Evolutionary conservation across 2,888 invertebrate genomes (phyloP).

Genomic region (Drosophila stalkeri): DNA sequence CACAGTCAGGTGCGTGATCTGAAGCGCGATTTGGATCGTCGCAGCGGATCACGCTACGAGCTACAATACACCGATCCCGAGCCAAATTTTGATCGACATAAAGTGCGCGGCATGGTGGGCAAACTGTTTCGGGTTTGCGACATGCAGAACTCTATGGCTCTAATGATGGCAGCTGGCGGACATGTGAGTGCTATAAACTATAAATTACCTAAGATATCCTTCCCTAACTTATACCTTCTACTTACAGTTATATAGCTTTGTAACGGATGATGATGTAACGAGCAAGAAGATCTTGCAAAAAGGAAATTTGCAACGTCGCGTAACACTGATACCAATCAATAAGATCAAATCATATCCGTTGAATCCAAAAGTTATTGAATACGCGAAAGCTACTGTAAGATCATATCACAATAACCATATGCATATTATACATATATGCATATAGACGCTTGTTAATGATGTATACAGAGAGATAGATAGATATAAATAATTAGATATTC

Average conservation of each 20-base stretch:
- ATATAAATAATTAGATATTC: too few relatives aligned
- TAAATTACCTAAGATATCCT: background rate
- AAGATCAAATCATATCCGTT: slow-evolving; percentile 90
- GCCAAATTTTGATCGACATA: slow-evolving; percentile 88
- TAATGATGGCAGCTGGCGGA: slow-evolving; percentile 94
- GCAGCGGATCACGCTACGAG: slow-evolving; percentile 82
- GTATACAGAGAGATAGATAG: too few relatives aligned
- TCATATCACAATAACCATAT: background rate
- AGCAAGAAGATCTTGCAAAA: slow-evolving; percentile 93
- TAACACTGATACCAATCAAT: slow-evolving; percentile 96
- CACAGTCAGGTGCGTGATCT: slow-evolving; percentile 86
- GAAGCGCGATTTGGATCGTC: slow-evolving; percentile 81
- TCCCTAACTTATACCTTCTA: background rate
- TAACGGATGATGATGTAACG: slow-evolving; percentile 94
- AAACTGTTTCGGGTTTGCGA: slow-evolving; percentile 91
- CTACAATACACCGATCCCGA: slow-evolving; percentile 93
- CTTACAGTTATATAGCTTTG: slow-evolving; percentile 93
- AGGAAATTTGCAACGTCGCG: slow-evolving; percentile 92
- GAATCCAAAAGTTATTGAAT: slow-evolving; percentile 86
- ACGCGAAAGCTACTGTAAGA: slow-evolving; percentile 90
- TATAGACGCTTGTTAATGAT: too few relatives aligned
- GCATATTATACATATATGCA: too few relatives aligned
- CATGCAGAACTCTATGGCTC: slow-evolving; percentile 89
- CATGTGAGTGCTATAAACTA: slow-evolving; percentile 87
- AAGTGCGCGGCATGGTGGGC: slow-evolving; percentile 92